phyloP scores from a whole-genome alignment of 2,113 vertebrate genomes.

The Propithecus coquereli region DNA sequence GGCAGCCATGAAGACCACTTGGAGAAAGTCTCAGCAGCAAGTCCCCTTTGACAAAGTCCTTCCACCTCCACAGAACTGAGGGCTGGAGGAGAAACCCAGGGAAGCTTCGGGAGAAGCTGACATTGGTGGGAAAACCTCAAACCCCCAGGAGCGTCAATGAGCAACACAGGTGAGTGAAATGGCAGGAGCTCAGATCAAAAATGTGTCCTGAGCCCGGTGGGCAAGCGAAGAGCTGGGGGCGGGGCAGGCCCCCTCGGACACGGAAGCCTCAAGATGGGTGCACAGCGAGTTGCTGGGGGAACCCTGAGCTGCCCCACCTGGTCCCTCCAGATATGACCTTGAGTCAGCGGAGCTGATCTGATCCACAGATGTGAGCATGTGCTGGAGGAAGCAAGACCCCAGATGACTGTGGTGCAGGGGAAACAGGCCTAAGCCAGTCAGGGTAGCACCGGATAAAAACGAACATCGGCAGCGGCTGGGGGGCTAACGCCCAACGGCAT shows the following conservation, averaged over 20 bases:
- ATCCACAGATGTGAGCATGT: background rate
- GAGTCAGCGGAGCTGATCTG: background rate
- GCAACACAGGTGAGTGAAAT: background rate
- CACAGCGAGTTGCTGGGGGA: background rate
- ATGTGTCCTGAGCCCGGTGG: background rate
- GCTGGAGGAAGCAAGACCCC: background rate
- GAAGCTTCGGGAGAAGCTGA: background rate
- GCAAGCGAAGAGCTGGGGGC: background rate
- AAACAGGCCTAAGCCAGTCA: background rate
- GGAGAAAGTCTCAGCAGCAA: background rate
- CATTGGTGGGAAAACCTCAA: background rate
- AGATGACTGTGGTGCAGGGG: background rate
- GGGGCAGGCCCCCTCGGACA: background rate
- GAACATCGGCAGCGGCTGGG: background rate
- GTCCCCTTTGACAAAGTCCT: background rate
- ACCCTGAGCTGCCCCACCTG: background rate
- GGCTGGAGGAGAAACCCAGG: background rate
- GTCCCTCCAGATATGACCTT: background rate
- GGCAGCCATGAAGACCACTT: background rate
- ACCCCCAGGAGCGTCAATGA: background rate
- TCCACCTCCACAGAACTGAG: background rate
- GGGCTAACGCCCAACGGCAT: background rate
- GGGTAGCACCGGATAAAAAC: too few relatives aligned
- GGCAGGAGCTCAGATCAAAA: background rate
- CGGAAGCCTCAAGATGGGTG: fast-evolving